Evolutionary conservation across 2,888 invertebrate species (phyloP).

Genomic region (Amblyjoppa fuscipennis): DNA sequence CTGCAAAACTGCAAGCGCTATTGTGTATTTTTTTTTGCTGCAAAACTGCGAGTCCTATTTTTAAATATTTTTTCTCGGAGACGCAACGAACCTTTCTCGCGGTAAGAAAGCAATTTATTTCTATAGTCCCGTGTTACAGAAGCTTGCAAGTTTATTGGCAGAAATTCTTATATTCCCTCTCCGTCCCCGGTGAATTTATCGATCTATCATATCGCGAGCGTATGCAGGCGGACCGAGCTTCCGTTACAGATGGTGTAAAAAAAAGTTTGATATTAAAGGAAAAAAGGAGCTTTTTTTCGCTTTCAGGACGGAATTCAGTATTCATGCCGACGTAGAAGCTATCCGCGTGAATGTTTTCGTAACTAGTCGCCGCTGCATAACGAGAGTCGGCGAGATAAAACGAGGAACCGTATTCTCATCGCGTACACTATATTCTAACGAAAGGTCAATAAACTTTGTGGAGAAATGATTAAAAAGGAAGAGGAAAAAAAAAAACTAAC

Average conservation of each 20-base stretch:
- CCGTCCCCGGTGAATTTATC: neutral
- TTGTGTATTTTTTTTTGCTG: too few species aligned
- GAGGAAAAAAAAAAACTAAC: neutral
- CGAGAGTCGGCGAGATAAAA: slow-evolving; percentile 2
- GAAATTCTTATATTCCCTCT: slow-evolving; percentile 7
- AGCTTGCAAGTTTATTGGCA: neutral
- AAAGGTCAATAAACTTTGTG: slow-evolving; percentile 56
- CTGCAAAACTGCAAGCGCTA: too few species aligned
- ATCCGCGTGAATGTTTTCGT: slow-evolving; percentile 56
- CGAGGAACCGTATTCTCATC: slow-evolving; percentile 23
- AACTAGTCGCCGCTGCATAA: slow-evolving; percentile 58
- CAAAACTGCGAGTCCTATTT: too few species aligned
- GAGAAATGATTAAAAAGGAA: neutral
- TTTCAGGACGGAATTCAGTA: slow-evolving; percentile 26
- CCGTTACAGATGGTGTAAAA: neutral
- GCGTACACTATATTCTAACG: slow-evolving; percentile 33
- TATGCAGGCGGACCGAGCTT: neutral
- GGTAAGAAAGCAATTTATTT: neutral
- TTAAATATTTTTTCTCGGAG: too few species aligned
- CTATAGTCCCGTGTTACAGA: neutral
- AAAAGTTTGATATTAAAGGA: slow-evolving; percentile 11
- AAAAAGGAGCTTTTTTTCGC: slow-evolving; percentile 42
- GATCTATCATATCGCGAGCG: slow-evolving; percentile 44
- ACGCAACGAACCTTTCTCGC: neutral
- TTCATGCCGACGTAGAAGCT: slow-evolving; percentile 46